Conservation (phyloP, 1,140 invertebrate species). For the Pseudomyrmex flavicornis region DNA sequence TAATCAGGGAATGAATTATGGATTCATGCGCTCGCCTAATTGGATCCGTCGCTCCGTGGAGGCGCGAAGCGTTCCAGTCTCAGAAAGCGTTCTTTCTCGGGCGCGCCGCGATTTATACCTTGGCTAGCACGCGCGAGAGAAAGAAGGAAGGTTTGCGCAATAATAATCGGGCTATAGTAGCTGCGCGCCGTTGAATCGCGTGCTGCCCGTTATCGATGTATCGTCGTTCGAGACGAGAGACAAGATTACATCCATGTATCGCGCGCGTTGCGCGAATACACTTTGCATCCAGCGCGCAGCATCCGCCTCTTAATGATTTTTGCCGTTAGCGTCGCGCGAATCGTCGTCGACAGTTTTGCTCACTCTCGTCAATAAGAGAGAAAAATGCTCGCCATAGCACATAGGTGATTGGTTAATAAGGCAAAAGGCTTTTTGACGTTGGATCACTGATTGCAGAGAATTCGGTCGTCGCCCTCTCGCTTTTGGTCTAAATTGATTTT, state of each 20-base stretch:
- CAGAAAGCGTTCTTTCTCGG: constrained; percentile 37
- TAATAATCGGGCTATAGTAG: constrained; percentile 36
- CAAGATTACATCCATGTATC: constrained; percentile 53
- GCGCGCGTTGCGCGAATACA: constrained; percentile 45
- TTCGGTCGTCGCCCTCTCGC: neutral
- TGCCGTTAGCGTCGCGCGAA: neutral
- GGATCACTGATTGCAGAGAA: neutral
- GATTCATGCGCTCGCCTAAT: constrained; percentile 76
- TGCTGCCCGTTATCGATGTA: constrained; percentile 58
- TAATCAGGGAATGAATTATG: constrained; percentile 79
- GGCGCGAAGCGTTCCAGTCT: constrained; percentile 58
- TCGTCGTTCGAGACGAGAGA: neutral
- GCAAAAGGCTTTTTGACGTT: neutral
- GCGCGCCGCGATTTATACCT: constrained; percentile 44
- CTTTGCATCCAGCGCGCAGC: neutral
- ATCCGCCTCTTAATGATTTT: neutral
- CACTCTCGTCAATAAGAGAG: neutral
- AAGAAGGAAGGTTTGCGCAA: neutral
- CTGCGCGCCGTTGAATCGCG: constrained; percentile 13
- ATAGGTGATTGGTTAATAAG: neutral
- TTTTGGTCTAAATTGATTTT: constrained; percentile 24
- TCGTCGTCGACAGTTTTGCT: neutral
- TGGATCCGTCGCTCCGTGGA: constrained; percentile 72
- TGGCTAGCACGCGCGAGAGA: neutral
- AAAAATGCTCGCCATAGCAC: neutral